These are phyloP conservation scores for Drosophila simulans DNA, from an alignment of 1,140 invertebrate genomes.

Conservation along the genomic window DNA sequence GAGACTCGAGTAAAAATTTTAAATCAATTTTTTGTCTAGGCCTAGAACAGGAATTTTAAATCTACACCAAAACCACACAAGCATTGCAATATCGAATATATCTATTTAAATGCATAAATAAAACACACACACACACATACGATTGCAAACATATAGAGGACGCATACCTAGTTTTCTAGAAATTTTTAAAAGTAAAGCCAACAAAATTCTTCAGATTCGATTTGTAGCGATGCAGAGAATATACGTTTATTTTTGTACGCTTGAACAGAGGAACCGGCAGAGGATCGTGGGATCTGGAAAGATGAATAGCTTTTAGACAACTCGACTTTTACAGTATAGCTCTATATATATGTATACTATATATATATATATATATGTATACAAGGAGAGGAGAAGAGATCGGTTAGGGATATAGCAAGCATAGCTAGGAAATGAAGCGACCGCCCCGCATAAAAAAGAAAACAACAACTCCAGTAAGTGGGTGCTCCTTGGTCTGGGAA, in stretches of 20 bases:
- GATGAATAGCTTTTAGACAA: conserved; percentile 42
- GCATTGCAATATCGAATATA: conserved; percentile 9
- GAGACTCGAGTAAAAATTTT: conserved; percentile 62
- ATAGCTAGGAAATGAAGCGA: conserved; percentile 33
- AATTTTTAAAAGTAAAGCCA: conserved; percentile 57
- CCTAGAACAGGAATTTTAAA: conserved; percentile 42
- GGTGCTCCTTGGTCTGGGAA: conserved; percentile 11
- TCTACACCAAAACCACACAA: conserved; percentile 6
- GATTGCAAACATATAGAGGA: conserved; percentile 27
- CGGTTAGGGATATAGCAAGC: conserved; percentile 22
- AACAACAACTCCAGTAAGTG: conserved; percentile 2
- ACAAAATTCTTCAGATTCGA: conserved; percentile 31
- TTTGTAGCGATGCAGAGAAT: conserved; percentile 16
- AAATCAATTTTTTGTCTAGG: conserved; percentile 24
- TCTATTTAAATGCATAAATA: conserved; percentile 6
- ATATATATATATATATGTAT: not conserved
- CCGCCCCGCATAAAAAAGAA: not conserved
- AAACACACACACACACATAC: conserved; percentile 10
- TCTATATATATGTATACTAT: conserved; percentile 2
- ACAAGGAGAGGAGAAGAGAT: conserved; percentile 6
- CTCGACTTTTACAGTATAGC: conserved; percentile 34
- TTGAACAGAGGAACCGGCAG: not conserved
- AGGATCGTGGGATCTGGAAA: conserved; percentile 1
- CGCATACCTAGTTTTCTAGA: conserved; percentile 69
- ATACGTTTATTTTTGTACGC: conserved; percentile 70